Evolutionary conservation across 2,113 vertebrate species (phyloP).

Genomic region (Typhlomys cinereus): DNA sequence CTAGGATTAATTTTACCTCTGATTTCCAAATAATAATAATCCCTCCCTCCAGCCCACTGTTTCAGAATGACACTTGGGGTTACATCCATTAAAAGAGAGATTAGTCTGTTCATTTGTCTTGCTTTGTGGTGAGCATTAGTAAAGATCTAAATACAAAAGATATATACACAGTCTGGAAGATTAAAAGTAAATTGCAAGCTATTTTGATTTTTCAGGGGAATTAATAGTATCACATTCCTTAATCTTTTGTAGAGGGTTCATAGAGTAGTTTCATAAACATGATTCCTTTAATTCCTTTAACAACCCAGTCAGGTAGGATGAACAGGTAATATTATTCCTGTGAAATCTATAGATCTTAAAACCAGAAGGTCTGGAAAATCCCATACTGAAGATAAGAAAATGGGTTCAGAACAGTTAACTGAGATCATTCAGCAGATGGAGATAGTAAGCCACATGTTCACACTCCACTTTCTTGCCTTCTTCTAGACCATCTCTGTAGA

Average conservation of each 20-base stretch:
- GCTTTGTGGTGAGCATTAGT: conserved; percentile 57
- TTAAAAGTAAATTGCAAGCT: conserved; percentile 76
- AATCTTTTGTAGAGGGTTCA: conserved; percentile 71
- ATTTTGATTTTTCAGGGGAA: conserved; percentile 75
- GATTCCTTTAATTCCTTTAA: conserved; percentile 72
- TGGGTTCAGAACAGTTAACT: neutral
- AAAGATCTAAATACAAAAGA: conserved; percentile 72
- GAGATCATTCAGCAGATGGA: neutral
- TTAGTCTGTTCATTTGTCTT: conserved; percentile 69
- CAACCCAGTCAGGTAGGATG: conserved; percentile 45
- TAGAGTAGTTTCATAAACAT: conserved; percentile 73
- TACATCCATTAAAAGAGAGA: conserved; percentile 61
- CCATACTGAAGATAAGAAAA: conserved; percentile 29
- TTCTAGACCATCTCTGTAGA: neutral
- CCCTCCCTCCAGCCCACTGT: neutral
- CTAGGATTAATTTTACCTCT: conserved; percentile 55
- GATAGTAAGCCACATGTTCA: neutral
- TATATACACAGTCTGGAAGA: conserved; percentile 72
- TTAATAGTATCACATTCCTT: conserved; percentile 78
- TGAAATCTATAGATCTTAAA: conserved; percentile 2
- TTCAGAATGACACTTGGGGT: conserved; percentile 68
- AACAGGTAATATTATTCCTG: conserved; percentile 59
- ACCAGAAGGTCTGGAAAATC: conserved; percentile 40
- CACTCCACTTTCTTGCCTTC: neutral
- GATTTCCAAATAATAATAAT: neutral